Percentiles rank a stretch among this genome's conserved stretches.
Conservation (phyloP, 2,113 vertebrate species). For the Barbus barbus region DNA sequence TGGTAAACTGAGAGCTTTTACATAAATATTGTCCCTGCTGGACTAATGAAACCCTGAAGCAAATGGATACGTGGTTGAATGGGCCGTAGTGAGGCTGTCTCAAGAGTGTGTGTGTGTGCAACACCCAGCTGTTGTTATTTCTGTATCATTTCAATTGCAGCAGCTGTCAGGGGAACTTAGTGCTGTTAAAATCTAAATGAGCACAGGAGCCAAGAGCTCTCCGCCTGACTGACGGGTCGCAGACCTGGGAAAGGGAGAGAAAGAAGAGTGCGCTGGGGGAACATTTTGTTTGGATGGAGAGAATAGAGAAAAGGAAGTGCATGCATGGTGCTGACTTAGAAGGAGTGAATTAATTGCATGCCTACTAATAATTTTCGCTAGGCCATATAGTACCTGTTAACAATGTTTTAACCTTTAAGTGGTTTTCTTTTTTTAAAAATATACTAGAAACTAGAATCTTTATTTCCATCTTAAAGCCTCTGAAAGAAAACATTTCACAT, state of each 20-base stretch:
- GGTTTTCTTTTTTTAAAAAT: not conserved
- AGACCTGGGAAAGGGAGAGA: slow-evolving; percentile 32
- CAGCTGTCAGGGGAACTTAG: slow-evolving; percentile 59
- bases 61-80: slow-evolving; percentile 41
- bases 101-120: slow-evolving; percentile 40
- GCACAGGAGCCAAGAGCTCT: slow-evolving; percentile 49
- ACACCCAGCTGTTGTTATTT: slow-evolving; percentile 62
- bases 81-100: slow-evolving; percentile 20
- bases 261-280: slow-evolving; percentile 17
- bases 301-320: not conserved
- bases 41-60: slow-evolving; percentile 43
- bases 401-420: not conserved
- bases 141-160: slow-evolving; percentile 54
- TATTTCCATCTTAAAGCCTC: not conserved
- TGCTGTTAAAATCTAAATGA: slow-evolving; percentile 54
- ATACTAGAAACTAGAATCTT: not conserved
- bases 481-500: not conserved
- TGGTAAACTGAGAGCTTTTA: slow-evolving; percentile 33
- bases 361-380: not conserved
- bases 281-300: slow-evolving; percentile 1
- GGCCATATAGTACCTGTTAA: not conserved
- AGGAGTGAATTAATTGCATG: not conserved
- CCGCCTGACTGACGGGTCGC: slow-evolving; percentile 27
- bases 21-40: slow-evolving; percentile 34
- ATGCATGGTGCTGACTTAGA: not conserved